Conservation (phyloP, 2,113 vertebrate species). For the Protomyctophum bolini region DNA sequence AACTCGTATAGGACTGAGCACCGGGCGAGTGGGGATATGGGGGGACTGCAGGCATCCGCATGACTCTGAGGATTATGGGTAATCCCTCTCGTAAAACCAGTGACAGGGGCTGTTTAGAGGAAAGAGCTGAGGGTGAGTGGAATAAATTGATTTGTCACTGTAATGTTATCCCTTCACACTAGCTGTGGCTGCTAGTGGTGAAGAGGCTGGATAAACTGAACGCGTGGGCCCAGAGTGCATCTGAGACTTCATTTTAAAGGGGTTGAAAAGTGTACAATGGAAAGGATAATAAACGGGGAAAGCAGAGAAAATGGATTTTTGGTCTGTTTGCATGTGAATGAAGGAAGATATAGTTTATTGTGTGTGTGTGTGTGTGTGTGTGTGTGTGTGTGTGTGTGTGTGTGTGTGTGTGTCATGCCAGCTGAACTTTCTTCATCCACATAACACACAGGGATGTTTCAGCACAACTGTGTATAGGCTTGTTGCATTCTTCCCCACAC, state of each 20-base stretch:
- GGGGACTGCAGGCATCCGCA: slow-evolving; percentile 30
- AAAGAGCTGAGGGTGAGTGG: slow-evolving; percentile 35
- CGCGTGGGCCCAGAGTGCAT: slow-evolving; percentile 17
- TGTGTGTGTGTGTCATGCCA: neutral
- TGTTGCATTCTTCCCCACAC: no score
- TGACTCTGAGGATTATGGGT: slow-evolving; percentile 49
- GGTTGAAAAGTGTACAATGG: neutral
- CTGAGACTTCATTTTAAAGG: slow-evolving; percentile 20
- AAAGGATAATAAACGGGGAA: slow-evolving; percentile 5
- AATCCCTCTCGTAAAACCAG: slow-evolving; percentile 50
- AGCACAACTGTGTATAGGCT: no score
- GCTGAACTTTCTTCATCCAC: neutral
- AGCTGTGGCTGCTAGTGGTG: slow-evolving; percentile 25
- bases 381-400: neutral
- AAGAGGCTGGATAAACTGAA: slow-evolving; percentile 17
- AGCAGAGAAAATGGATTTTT: neutral
- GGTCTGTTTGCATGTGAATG: neutral
- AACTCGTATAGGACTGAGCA: slow-evolving; percentile 15
- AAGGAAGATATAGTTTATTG: neutral
- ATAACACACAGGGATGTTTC: no score
- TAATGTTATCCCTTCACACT: slow-evolving; percentile 38
- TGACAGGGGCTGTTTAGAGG: slow-evolving; percentile 32
- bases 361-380: neutral
- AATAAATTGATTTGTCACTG: slow-evolving; percentile 58
- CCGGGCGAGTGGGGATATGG: slow-evolving; percentile 13